Evolutionary conservation across 2,797 vertebrate genomes (phyloP), one percentile per base, ranked within the genome.

Genomic region (Coregonus sp.): DNA sequence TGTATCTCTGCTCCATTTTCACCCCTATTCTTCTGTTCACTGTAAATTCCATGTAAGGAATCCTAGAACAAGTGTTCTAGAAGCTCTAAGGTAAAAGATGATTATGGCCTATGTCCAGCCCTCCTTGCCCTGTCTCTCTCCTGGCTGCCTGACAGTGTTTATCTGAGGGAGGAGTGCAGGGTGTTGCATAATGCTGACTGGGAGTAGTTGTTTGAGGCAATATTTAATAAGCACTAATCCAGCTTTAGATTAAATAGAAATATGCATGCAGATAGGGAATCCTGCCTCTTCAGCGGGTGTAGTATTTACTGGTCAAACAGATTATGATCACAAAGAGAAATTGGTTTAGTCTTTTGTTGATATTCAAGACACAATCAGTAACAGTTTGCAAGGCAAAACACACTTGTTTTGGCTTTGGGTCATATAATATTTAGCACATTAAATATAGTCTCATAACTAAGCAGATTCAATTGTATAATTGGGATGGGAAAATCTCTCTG

Each of bases 151-250:
- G 74, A 9, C 71, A 31, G 16, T 61, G 72, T 82, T 67, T 77
- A 20, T 33, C 61, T 77, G 25, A 15, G 70, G 61, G 72, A 56
- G 51, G 68, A 67, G 73, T 56, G 52, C 68, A 67, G 75, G 70
- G 7, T 67, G 70, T 82, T 86, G 73, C 70, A 50, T 81, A 80
- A 86, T 47, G 78, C 82, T 77, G 73, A 77, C 70, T 63, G 72
- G 50, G 79, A 79, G 81, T 75, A 65, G 61, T 80, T 78, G 82
- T 87, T 86, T 88, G 77, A 78, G 79, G 83, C 80, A 71, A 76
- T 82, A 84, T 87, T 84, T 84, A 86, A 87, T 85, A 81, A 86
- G 77, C 81, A 85, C 83, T 89, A 88, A 90, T 86, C 82, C 85
- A 87, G 81, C 75, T 90, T 90, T 90, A 86, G 89, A 86, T 85